A percentile compares a stretch with the other conserved stretches of the same genome.
phyloP scores from a whole-genome alignment of 1,140 invertebrate genomes.

The Drosophila mauritiana region DNA sequence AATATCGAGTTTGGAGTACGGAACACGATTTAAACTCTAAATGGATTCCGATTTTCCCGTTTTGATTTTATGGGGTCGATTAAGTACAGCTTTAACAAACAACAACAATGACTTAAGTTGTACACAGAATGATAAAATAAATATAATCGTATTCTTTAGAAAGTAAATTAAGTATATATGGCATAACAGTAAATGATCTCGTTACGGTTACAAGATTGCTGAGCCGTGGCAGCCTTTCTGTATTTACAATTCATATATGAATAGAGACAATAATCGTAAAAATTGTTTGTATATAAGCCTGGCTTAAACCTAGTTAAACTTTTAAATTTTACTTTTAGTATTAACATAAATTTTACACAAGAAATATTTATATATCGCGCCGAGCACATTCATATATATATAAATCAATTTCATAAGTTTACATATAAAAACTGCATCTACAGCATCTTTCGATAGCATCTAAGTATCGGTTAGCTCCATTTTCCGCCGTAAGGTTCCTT shows the following conservation, averaged over 20 bases:
- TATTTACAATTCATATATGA: conserved; percentile 73
- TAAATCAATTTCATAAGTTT: conserved; percentile 35
- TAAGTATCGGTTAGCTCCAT: background rate
- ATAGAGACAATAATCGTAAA: conserved; percentile 59
- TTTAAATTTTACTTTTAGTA: conserved; percentile 68
- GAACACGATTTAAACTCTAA: conserved; percentile 23
- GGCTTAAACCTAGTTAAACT: conserved; percentile 71
- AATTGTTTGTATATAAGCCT: conserved; percentile 58
- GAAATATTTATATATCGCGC: conserved; percentile 42
- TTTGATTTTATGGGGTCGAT: conserved; percentile 20
- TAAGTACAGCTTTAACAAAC: conserved; percentile 81
- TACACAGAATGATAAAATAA: conserved; percentile 60
- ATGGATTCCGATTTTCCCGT: conserved; percentile 3
- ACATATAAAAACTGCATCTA: conserved; percentile 38
- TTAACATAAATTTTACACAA: conserved; percentile 78
- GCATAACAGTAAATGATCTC: conserved; percentile 70
- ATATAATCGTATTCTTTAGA: conserved; percentile 41
- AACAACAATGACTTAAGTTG: conserved; percentile 72
- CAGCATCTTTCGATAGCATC: conserved; percentile 10
- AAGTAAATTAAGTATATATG: conserved; percentile 56
- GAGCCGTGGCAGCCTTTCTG: conserved; percentile 73
- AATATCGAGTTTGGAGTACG: conserved; percentile 27
- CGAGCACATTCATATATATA: conserved; percentile 28
- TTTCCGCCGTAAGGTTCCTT: background rate
- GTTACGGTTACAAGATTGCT: conserved; percentile 75